These are phyloP conservation scores for Danionella cerebrum DNA, from an alignment of 2,113 vertebrate species.

Conservation along the genomic window DNA sequence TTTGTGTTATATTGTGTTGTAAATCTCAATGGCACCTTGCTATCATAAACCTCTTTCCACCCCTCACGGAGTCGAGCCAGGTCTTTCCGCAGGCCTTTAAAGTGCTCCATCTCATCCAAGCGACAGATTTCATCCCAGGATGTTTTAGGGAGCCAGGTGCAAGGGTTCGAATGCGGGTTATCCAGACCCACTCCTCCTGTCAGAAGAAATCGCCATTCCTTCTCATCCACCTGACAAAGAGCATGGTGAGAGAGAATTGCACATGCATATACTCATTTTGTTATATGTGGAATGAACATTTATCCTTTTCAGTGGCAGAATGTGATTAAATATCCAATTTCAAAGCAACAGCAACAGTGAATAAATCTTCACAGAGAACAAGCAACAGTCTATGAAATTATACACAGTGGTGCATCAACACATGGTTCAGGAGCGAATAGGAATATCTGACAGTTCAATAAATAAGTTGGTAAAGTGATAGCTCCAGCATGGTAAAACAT, in stretches of 20 bases:
- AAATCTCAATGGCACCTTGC: slow-evolving; percentile 61
- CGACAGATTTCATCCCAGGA: slow-evolving; percentile 85
- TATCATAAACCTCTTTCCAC: slow-evolving; percentile 82
- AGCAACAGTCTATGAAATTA: neutral
- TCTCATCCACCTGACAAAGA: slow-evolving; percentile 65
- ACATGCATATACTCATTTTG: neutral
- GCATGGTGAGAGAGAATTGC: neutral
- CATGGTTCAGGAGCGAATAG: neutral
- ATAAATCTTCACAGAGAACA: neutral
- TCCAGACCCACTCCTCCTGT: slow-evolving; percentile 81
- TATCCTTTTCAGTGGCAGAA: neutral
- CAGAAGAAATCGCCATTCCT: slow-evolving; percentile 80
- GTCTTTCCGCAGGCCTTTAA: slow-evolving; percentile 64
- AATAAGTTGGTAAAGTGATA: neutral
- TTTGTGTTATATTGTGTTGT: slow-evolving; percentile 4
- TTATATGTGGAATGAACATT: neutral
- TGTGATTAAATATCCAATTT: neutral
- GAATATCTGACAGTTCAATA: slow-evolving; percentile 4
- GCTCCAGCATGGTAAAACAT: neutral
- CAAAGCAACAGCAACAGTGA: neutral
- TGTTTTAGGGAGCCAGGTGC: slow-evolving; percentile 75
- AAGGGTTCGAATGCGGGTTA: slow-evolving; percentile 74
- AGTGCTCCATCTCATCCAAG: slow-evolving; percentile 63
- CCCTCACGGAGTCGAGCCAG: slow-evolving; percentile 64
- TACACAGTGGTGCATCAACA: neutral